These are phyloP conservation scores for Sabatieria punctata DNA, from an alignment of 2,888 invertebrate species.

Conservation along the genomic window DNA sequence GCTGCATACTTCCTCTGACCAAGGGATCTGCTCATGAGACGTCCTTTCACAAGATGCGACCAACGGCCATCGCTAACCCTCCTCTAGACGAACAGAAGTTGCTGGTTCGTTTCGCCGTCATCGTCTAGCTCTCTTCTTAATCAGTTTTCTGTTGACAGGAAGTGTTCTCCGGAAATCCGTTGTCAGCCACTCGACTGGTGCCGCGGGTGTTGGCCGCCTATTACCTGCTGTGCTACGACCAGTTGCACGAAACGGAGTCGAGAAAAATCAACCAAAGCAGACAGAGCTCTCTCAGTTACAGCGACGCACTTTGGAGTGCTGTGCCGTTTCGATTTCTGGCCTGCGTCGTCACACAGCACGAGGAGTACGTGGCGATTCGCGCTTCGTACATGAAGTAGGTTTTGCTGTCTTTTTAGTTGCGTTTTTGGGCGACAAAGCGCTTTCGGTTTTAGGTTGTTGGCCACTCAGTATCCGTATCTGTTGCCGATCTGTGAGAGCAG, in stretches of 20 bases:
- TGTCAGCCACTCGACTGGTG: slow-evolving; percentile 44
- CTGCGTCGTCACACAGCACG: slow-evolving; percentile 77
- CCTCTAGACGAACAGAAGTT: not conserved
- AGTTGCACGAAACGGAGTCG: slow-evolving; percentile 47
- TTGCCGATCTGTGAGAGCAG: slow-evolving; percentile 42
- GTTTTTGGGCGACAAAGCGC: not conserved
- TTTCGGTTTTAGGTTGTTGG: too few species aligned
- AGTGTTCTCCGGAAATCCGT: not conserved
- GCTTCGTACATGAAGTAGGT: slow-evolving; percentile 56
- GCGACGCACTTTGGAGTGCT: too few species aligned
- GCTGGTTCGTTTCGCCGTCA: too few species aligned
- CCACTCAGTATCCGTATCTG: slow-evolving; percentile 82
- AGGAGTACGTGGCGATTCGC: slow-evolving; percentile 69
- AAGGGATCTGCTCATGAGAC: slow-evolving; percentile 16
- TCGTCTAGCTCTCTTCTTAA: too few species aligned
- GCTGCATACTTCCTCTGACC: slow-evolving; percentile 47
- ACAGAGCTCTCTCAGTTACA: too few species aligned
- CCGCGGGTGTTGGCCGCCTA: slow-evolving; percentile 75
- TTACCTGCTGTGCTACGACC: slow-evolving; percentile 78
- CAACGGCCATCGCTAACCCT: slow-evolving; percentile 2
- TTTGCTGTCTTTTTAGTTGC: not conserved
- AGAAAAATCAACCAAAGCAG: slow-evolving; percentile 64
- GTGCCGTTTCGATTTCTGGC: slow-evolving; percentile 80
- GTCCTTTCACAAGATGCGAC: slow-evolving; percentile 19
- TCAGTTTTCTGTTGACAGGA: too few species aligned